These are phyloP conservation scores for Myiotriccus ornatus DNA, from an alignment of 2,797 vertebrate species.

Conservation along the genomic window DNA sequence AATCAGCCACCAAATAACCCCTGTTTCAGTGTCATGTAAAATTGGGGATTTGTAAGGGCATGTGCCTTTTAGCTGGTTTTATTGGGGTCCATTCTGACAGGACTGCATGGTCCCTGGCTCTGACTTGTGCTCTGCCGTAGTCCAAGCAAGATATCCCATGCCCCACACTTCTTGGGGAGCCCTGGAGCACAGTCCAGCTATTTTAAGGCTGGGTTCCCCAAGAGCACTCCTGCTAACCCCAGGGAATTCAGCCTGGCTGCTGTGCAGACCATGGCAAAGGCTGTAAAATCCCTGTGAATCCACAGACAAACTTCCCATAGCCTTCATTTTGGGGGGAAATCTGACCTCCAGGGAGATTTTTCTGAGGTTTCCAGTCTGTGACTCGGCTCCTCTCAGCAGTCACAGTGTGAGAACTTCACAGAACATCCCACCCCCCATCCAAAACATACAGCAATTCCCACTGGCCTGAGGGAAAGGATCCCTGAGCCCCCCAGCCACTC, in stretches of 20 bases:
- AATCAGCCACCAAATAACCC: background rate
- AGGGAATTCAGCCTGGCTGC: background rate
- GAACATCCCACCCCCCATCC: background rate
- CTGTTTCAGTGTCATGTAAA: background rate
- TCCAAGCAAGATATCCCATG: background rate
- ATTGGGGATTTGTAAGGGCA: background rate
- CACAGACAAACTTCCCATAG: background rate
- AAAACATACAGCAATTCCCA: background rate
- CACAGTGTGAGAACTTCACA: background rate
- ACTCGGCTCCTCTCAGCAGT: fast-evolving
- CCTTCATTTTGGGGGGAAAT: background rate
- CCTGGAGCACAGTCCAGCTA: background rate
- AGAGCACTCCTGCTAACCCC: fast-evolving
- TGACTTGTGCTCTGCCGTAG: fast-evolving
- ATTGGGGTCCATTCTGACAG: background rate
- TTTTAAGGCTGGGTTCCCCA: background rate
- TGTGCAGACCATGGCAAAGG: background rate
- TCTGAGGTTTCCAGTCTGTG: background rate
- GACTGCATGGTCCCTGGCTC: background rate
- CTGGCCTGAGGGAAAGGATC: background rate
- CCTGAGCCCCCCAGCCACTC: background rate
- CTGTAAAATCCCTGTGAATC: background rate
- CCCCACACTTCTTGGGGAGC: background rate
- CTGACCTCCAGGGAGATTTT: background rate
- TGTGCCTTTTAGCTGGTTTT: fast-evolving